Evolutionary conservation across 2,113 vertebrate species (phyloP).

Genomic region (Solea solea): DNA sequence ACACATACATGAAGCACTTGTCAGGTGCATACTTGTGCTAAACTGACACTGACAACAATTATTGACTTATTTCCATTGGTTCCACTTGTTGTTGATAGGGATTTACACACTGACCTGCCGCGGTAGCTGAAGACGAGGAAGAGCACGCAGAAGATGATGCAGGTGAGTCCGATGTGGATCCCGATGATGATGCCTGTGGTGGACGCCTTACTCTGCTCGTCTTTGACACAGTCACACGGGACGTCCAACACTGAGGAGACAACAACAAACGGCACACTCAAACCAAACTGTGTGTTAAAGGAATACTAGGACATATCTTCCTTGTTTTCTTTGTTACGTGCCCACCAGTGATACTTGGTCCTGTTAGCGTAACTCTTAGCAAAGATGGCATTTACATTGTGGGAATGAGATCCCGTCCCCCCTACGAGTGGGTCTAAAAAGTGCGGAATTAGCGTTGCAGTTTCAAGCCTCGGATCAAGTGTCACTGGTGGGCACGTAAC

Average conservation of each 20-base stretch:
- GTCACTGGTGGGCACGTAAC: too few species aligned
- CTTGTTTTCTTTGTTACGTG: too few species aligned
- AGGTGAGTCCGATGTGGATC: constrained; percentile 96
- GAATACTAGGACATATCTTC: too few species aligned
- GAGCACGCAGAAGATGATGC: constrained; percentile 96
- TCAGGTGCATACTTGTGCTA: neutral
- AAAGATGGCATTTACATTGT: too few species aligned
- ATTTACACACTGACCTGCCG: constrained; percentile 84
- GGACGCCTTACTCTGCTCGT: constrained; percentile 90
- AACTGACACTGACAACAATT: neutral
- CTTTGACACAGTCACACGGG: constrained; percentile 91
- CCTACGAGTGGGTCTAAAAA: too few species aligned
- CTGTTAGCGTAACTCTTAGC: too few species aligned
- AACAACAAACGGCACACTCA: constrained; percentile 22
- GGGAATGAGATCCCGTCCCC: too few species aligned
- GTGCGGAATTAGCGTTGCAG: too few species aligned
- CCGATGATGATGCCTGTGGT: constrained; percentile 93
- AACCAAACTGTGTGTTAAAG: neutral
- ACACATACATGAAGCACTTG: constrained; percentile 10
- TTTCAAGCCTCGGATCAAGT: too few species aligned
- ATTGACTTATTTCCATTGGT: constrained; percentile 7
- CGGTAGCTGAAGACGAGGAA: constrained; percentile 96
- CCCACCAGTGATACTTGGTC: too few species aligned
- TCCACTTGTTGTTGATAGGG: neutral
- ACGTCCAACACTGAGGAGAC: constrained; percentile 84